phyloP scores from a whole-genome alignment of 1,140 invertebrate species.

The Sitophilus oryzae region DNA sequence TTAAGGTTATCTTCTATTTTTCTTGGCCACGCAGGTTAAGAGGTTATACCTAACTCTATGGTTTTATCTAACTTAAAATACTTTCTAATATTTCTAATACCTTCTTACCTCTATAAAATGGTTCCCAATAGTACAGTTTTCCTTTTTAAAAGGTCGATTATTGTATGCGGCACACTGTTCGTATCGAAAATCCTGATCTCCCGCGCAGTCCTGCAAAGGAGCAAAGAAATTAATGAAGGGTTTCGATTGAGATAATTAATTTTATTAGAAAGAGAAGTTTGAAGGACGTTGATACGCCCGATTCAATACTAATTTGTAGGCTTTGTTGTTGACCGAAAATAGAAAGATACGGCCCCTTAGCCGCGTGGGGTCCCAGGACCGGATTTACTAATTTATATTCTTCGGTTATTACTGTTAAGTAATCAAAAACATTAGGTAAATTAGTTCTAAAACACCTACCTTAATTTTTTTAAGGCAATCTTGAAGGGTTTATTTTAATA shows the following conservation, averaged over 20 bases:
- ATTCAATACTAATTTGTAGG: slow-evolving; percentile 23
- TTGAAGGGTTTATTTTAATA: too few relatives aligned
- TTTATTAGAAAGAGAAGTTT: slow-evolving; percentile 21
- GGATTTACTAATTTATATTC: too few relatives aligned
- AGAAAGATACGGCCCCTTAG: too few relatives aligned
- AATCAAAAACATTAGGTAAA: too few relatives aligned
- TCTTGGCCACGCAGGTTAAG: too few relatives aligned
- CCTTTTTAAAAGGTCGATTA: slow-evolving; percentile 68
- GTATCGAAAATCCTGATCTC: slow-evolving; percentile 62
- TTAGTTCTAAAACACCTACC: too few relatives aligned
- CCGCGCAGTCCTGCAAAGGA: slow-evolving; percentile 55
- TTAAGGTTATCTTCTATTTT: too few relatives aligned
- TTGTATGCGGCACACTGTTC: slow-evolving; percentile 83
- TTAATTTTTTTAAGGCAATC: too few relatives aligned
- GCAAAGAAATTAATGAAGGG: slow-evolving; percentile 24
- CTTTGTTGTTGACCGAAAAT: neutral
- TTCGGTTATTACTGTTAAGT: too few relatives aligned
- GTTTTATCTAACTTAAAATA: neutral
- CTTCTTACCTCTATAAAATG: slow-evolving; percentile 72
- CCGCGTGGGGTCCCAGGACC: too few relatives aligned
- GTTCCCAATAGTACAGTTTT: slow-evolving; percentile 74
- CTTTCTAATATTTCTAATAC: neutral
- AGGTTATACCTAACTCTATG: too few relatives aligned
- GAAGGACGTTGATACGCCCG: slow-evolving; percentile 10
- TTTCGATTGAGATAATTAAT: slow-evolving; percentile 21